Conservation (phyloP, 1,140 invertebrate species). For the Heliconius hermathena region DNA sequence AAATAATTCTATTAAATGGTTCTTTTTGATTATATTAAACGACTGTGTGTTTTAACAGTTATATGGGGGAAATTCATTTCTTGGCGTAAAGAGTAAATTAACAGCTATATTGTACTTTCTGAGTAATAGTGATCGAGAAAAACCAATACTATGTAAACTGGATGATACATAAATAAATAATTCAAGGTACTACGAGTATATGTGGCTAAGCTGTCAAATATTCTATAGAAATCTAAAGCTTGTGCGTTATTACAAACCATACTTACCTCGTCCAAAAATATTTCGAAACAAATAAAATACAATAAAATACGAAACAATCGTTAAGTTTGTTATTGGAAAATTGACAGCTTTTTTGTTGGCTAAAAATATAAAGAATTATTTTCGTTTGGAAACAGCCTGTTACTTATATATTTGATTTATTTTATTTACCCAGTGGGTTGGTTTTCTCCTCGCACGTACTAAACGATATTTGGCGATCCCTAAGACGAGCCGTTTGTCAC, state of each 20-base stretch:
- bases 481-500: conserved; percentile 80
- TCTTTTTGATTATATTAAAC: too few relatives aligned
- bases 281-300: conserved; percentile 7
- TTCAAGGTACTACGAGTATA: background rate
- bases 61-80: too few relatives aligned
- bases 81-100: too few relatives aligned
- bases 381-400: conserved; percentile 72
- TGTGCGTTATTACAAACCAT: background rate
- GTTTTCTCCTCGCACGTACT: conserved; percentile 79
- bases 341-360: conserved; percentile 35
- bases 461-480: conserved; percentile 82
- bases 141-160: too few relatives aligned
- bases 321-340: conserved; percentile 27
- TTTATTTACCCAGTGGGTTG: conserved; percentile 78
- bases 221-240: background rate
- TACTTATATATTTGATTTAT: conserved; percentile 79
- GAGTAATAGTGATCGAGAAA: too few relatives aligned
- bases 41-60: too few relatives aligned
- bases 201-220: background rate
- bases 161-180: too few relatives aligned
- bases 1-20: too few relatives aligned
- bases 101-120: too few relatives aligned
- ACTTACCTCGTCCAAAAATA: background rate
- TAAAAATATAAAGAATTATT: conserved; percentile 56
- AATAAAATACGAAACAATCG: conserved; percentile 6